phyloP scores from a whole-genome alignment of 2,113 vertebrate species.

The Centropus bengalensis region DNA sequence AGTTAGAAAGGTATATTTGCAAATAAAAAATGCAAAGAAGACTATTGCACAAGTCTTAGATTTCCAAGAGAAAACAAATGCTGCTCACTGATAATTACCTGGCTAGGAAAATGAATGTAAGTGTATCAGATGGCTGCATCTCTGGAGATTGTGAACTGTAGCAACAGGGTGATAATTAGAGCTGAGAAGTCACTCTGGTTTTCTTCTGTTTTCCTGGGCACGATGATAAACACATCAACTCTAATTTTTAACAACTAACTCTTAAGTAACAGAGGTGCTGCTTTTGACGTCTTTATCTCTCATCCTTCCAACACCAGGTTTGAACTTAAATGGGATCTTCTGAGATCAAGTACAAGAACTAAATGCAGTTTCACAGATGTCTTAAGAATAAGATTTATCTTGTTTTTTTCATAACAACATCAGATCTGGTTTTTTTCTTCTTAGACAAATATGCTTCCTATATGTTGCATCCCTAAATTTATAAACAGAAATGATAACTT shows the following conservation, averaged over 20 bases:
- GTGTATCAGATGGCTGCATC: background rate
- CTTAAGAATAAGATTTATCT: background rate
- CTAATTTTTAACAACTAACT: background rate
- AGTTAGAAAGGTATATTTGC: background rate
- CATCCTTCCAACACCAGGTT: background rate
- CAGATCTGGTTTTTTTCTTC: background rate
- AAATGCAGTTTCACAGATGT: background rate
- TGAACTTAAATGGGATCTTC: background rate
- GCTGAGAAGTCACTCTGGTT: background rate
- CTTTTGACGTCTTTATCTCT: background rate
- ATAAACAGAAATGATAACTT: background rate
- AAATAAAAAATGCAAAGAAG: background rate
- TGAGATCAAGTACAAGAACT: background rate
- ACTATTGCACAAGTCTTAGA: background rate
- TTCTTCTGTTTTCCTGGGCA: background rate
- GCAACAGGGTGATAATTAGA: background rate
- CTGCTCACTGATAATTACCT: background rate
- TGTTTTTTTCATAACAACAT: background rate
- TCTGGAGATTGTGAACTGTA: background rate
- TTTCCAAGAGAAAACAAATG: background rate
- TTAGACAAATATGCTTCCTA: background rate
- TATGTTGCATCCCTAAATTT: background rate
- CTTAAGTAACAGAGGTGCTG: background rate
- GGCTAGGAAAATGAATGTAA: background rate
- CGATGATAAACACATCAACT: background rate